A percentile compares a stretch with the other conserved stretches of the same genome.
Evolutionary conservation across 2,888 invertebrate species (phyloP).

Genomic region (Epinotia demarniana): DNA sequence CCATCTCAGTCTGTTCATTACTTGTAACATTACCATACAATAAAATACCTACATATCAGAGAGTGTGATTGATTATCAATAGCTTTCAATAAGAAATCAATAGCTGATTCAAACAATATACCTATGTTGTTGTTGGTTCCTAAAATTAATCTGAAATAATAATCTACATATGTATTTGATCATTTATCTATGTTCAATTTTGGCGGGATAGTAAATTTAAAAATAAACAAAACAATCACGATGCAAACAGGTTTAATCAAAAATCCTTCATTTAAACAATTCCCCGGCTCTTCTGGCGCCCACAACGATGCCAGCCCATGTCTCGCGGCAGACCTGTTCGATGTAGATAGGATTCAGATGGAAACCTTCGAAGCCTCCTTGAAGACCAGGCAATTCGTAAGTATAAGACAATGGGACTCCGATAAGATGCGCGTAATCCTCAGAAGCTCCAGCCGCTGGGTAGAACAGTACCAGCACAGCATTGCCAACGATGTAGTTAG

Average conservation of each 20-base stretch:
- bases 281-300: conserved; percentile 70
- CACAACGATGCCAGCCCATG: conserved; percentile 84
- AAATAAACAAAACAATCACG: background rate
- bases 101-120: too few relatives aligned
- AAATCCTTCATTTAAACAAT: conserved; percentile 48
- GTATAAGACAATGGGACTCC: conserved; percentile 86
- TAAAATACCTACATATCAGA: too few relatives aligned
- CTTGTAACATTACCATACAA: too few relatives aligned
- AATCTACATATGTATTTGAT: too few relatives aligned
- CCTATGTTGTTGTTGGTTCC: too few relatives aligned
- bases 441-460: conserved; percentile 86
- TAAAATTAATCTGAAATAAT: too few relatives aligned
- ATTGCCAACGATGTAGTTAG: conserved; percentile 82
- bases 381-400: conserved; percentile 86
- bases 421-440: conserved; percentile 86
- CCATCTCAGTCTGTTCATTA: too few relatives aligned
- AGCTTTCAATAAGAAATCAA: too few relatives aligned
- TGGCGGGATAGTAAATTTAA: background rate
- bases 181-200: background rate
- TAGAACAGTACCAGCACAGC: conserved; percentile 80
- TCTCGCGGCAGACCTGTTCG: conserved; percentile 82
- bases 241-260: conserved; percentile 18
- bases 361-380: conserved; percentile 77
- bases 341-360: conserved; percentile 84
- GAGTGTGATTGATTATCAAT: too few relatives aligned